phyloP scores from a whole-genome alignment of 1,140 invertebrate species.

The Chrysomallon squamiferum region DNA sequence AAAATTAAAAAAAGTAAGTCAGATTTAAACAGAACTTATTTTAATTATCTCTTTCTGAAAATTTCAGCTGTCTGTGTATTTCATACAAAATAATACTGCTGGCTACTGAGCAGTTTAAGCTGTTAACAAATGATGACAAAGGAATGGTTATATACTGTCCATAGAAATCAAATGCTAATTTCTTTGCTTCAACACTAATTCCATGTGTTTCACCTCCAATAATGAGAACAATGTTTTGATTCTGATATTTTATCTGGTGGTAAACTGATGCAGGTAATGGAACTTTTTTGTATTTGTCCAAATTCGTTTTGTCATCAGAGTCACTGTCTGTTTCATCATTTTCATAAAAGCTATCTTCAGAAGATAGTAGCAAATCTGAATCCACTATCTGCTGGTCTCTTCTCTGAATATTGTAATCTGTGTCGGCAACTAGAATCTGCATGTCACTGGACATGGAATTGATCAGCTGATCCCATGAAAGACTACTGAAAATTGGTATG shows the following conservation, averaged over 20 bases:
- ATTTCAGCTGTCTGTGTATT: conserved; percentile 64
- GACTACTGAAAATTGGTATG: conserved; percentile 71
- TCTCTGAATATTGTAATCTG: neutral
- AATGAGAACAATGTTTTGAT: conserved; percentile 69
- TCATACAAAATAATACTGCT: conserved; percentile 85
- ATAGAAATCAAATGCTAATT: conserved; percentile 67
- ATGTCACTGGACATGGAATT: conserved; percentile 66
- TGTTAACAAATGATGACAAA: conserved; percentile 78
- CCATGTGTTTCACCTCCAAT: conserved; percentile 90
- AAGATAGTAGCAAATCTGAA: conserved; percentile 57
- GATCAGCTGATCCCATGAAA: conserved; percentile 73
- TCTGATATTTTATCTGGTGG: conserved; percentile 5
- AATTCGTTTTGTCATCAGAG: neutral
- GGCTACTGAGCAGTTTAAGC: conserved; percentile 84
- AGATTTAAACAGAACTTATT: too few relatives aligned
- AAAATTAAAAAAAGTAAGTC: too few relatives aligned
- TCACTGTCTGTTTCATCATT: conserved; percentile 16
- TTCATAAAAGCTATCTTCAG: neutral
- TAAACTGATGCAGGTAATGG: neutral
- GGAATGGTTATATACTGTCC: conserved; percentile 72
- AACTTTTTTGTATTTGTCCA: neutral
- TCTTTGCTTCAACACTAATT: conserved; percentile 73
- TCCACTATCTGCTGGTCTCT: conserved; percentile 12
- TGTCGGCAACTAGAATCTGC: conserved; percentile 73
- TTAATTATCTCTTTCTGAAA: too few relatives aligned